Evolutionary conservation across 2,113 vertebrate species (phyloP).

Genomic region (Perca flavescens): DNA sequence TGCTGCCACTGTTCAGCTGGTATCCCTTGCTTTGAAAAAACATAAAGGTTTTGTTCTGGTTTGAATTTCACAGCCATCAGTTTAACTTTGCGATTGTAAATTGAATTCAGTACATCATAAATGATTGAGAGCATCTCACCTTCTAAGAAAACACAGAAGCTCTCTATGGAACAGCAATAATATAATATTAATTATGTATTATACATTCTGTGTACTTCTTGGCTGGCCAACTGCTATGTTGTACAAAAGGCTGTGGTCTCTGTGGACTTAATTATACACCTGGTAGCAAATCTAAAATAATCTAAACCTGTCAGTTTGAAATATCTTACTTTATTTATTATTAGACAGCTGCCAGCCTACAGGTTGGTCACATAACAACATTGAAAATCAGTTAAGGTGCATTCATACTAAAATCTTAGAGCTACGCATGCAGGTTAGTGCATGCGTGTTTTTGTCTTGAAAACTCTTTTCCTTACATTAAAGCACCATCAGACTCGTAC

Average conservation of each 20-base stretch:
- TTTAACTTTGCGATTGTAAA: conserved; percentile 8
- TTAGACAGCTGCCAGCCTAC: background rate
- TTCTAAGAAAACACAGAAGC: background rate
- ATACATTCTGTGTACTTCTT: conserved; percentile 4
- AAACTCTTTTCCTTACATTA: background rate
- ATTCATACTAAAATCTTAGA: background rate
- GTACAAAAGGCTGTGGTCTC: conserved; percentile 7
- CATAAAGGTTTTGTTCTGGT: background rate
- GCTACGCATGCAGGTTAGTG: background rate
- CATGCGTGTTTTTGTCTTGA: background rate
- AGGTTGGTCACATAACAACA: background rate
- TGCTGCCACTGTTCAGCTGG: background rate
- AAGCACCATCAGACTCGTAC: background rate
- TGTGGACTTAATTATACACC: conserved; percentile 18
- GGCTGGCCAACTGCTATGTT: background rate
- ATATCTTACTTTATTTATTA: background rate
- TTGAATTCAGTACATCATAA: conserved; percentile 40
- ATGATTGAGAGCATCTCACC: conserved; percentile 24
- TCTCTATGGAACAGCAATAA: conserved; percentile 3
- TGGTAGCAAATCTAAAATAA: conserved; percentile 1
- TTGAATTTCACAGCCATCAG: background rate
- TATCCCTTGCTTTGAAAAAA: background rate
- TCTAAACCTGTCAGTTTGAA: conserved; percentile 10
- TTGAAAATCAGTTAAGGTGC: background rate
- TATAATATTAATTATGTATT: background rate